phyloP scores from a whole-genome alignment of 1,140 invertebrate species.

The Atta colombica region DNA sequence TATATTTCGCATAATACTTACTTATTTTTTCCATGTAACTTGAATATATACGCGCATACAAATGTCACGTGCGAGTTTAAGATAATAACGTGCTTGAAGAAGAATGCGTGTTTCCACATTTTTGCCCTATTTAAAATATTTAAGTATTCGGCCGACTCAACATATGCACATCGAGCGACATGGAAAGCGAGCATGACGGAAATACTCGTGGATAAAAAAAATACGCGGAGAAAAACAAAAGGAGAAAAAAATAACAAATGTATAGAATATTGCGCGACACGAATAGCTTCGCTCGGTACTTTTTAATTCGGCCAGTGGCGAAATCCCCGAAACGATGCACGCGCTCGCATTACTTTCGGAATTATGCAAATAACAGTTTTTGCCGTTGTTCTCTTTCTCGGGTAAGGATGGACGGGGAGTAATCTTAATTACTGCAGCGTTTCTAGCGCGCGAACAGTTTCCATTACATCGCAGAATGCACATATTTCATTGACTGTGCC shows the following conservation, averaged over 20 bases:
- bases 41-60: conserved; percentile 13
- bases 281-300: conserved; percentile 17
- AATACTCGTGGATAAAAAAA: conserved; percentile 8
- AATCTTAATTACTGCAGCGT: conserved; percentile 61
- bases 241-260: neutral
- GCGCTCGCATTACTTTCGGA: conserved; percentile 48
- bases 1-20: neutral
- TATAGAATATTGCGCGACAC: conserved; percentile 37
- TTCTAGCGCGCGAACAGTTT: conserved; percentile 53
- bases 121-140: conserved; percentile 2
- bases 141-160: conserved; percentile 24
- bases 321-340: conserved; percentile 52
- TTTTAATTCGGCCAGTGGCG: conserved; percentile 49
- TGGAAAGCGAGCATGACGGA: conserved; percentile 21
- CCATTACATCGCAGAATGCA: conserved; percentile 66
- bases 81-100: neutral
- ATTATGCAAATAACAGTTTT: conserved; percentile 65
- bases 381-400: conserved; percentile 3
- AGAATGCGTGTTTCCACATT: conserved; percentile 16
- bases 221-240: neutral
- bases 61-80: neutral
- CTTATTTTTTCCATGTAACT: neutral
- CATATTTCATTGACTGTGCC: conserved; percentile 37
- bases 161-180: conserved; percentile 7
- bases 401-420: conserved; percentile 7